Evolutionary conservation across 2,888 invertebrate species (phyloP).

Genomic region (Agapostemon virescens): DNA sequence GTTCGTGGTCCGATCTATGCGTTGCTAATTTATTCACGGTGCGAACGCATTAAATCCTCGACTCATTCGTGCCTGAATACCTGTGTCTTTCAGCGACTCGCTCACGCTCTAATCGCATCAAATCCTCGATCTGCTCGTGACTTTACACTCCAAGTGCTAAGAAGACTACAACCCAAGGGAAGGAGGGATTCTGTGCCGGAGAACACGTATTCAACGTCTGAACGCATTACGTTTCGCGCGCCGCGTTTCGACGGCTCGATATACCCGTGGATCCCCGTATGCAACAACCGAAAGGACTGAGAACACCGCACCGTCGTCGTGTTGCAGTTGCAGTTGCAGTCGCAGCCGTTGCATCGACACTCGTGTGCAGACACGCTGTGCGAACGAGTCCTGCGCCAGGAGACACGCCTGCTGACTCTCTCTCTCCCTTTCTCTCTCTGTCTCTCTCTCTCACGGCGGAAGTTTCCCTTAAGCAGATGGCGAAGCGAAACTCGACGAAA

Average conservation of each 20-base stretch:
- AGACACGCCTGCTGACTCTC: neutral
- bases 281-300: slow-evolving; percentile 13
- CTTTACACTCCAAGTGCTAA: slow-evolving; percentile 13
- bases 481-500: slow-evolving; percentile 21
- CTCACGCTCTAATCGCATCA: slow-evolving; percentile 12
- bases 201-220: slow-evolving; percentile 14
- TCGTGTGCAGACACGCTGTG: neutral
- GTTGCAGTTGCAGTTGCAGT: neutral
- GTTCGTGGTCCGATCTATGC: neutral
- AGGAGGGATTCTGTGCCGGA: neutral
- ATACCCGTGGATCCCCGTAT: neutral
- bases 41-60: slow-evolving; percentile 7
- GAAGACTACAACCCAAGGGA: neutral
- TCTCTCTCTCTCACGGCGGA: neutral
- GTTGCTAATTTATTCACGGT: neutral
- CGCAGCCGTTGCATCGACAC: slow-evolving; percentile 3
- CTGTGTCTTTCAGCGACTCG: neutral
- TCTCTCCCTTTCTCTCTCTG: neutral
- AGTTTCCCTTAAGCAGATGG: slow-evolving; percentile 14
- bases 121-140: slow-evolving; percentile 17
- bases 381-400: neutral
- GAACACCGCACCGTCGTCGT: neutral
- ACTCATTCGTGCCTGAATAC: neutral
- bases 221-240: slow-evolving; percentile 9
- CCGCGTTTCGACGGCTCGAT: slow-evolving; percentile 11